Percentiles rank a stretch among this genome's conserved stretches.
Evolutionary conservation across 2,113 vertebrate genomes (phyloP).

Genomic region (Monopterus albus): DNA sequence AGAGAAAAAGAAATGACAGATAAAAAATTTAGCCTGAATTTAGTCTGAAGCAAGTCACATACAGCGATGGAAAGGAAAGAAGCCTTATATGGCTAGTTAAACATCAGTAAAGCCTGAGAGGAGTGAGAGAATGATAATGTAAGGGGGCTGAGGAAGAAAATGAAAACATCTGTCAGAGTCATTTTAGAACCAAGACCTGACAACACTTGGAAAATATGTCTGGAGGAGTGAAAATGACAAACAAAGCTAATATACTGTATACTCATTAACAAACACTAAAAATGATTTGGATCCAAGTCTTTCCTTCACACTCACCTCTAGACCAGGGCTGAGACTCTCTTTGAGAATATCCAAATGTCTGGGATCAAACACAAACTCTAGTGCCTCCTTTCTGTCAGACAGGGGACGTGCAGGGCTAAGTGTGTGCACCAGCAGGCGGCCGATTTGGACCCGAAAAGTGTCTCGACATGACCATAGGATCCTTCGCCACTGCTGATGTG

Average conservation of each 20-base stretch:
- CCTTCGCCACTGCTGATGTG: conserved; percentile 90
- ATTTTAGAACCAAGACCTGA: conserved; percentile 17
- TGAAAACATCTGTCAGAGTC: conserved; percentile 16
- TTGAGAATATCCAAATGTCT: conserved; percentile 91
- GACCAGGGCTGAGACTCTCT: conserved; percentile 89
- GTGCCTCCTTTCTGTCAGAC: conserved; percentile 86
- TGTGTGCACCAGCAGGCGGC: conserved; percentile 91
- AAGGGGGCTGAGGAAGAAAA: conserved; percentile 10
- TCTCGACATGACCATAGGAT: conserved; percentile 93
- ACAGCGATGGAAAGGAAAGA: neutral
- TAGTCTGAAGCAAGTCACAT: neutral
- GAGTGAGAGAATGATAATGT: conserved; percentile 5
- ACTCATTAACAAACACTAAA: neutral
- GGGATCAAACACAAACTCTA: conserved; percentile 88
- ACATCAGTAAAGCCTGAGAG: conserved; percentile 9
- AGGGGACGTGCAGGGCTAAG: conserved; percentile 85
- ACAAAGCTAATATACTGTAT: too few relatives aligned
- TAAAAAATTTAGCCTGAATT: neutral
- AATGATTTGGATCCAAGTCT: neutral
- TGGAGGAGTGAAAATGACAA: conserved; percentile 5
- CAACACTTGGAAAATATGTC: too few relatives aligned
- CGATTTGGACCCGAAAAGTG: conserved; percentile 90
- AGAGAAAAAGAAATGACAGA: neutral
- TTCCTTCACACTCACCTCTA: conserved; percentile 84
- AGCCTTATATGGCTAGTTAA: neutral